These are phyloP conservation scores for Sabatieria punctata DNA, from an alignment of 2,888 invertebrate genomes.

Conservation along the genomic window DNA sequence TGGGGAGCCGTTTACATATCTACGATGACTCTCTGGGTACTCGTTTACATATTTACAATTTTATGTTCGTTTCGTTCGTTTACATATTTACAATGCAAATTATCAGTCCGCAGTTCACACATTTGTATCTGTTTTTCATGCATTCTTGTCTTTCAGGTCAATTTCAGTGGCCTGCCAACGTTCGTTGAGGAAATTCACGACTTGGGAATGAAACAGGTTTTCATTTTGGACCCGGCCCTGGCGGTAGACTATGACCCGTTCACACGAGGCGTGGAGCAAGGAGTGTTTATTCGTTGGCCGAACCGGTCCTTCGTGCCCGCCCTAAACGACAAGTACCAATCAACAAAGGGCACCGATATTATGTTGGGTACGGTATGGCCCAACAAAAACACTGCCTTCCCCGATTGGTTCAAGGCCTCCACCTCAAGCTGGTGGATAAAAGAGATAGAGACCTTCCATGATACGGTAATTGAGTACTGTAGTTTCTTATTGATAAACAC, in stretches of 20 bases:
- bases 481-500: too few relatives aligned
- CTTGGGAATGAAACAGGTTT: conserved; percentile 19
- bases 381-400: conserved; percentile 23
- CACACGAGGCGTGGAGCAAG: conserved; percentile 13
- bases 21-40: too few relatives aligned
- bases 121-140: too few relatives aligned
- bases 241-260: conserved; percentile 20
- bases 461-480: too few relatives aligned
- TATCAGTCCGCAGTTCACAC: too few relatives aligned
- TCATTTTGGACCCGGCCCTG: conserved; percentile 26
- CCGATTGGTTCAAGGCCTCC: conserved; percentile 24
- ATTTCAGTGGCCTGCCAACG: background rate
- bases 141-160: background rate
- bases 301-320: background rate
- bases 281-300: background rate
- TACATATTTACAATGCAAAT: too few relatives aligned
- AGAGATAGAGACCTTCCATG: too few relatives aligned
- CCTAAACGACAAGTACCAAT: background rate
- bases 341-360: conserved; percentile 3
- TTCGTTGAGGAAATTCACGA: conserved; percentile 14
- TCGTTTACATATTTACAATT: too few relatives aligned
- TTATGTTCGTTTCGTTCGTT: too few relatives aligned
- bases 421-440: too few relatives aligned
- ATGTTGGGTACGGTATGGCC: too few relatives aligned
- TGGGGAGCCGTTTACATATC: too few relatives aligned